Percentiles rank a stretch among this genome's conserved stretches.
phyloP scores from a whole-genome alignment of 2,113 vertebrate species.

The Ammodytes marinus region DNA sequence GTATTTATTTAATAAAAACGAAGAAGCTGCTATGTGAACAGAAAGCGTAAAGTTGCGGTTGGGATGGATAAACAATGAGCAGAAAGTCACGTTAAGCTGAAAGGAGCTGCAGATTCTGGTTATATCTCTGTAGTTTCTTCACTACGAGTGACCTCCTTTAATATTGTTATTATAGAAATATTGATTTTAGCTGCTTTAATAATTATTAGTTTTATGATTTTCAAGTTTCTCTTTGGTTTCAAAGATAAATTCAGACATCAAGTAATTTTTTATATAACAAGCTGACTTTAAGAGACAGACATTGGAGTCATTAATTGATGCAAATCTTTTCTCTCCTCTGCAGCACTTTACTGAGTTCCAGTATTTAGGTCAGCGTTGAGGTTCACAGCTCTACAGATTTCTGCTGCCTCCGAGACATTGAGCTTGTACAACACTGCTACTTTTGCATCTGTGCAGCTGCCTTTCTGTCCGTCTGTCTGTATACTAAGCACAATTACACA shows the following conservation, averaged over 20 bases:
- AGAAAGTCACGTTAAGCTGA: background rate
- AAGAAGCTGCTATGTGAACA: too few species aligned
- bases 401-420: constrained; percentile 47
- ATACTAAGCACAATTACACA: constrained; percentile 41
- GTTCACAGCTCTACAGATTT: constrained; percentile 49
- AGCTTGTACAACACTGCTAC: constrained; percentile 13
- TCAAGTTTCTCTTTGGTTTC: background rate
- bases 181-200: background rate
- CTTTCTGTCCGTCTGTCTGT: constrained; percentile 17
- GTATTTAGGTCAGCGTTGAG: constrained; percentile 60
- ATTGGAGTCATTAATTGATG: background rate
- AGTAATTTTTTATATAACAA: background rate
- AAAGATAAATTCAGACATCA: background rate
- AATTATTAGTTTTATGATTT: background rate
- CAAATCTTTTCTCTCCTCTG: constrained; percentile 27
- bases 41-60: too few species aligned
- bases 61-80: background rate
- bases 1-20: too few species aligned
- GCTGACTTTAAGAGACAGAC: constrained; percentile 10
- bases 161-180: background rate
- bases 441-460: constrained; percentile 35
- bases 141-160: background rate
- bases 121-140: background rate
- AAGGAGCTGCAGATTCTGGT: background rate
- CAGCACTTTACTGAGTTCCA: constrained; percentile 39